Evolutionary conservation across 2,888 invertebrate genomes (phyloP), one percentile per base, ranked within the genome.

Genomic region (Ligdia adustata): DNA sequence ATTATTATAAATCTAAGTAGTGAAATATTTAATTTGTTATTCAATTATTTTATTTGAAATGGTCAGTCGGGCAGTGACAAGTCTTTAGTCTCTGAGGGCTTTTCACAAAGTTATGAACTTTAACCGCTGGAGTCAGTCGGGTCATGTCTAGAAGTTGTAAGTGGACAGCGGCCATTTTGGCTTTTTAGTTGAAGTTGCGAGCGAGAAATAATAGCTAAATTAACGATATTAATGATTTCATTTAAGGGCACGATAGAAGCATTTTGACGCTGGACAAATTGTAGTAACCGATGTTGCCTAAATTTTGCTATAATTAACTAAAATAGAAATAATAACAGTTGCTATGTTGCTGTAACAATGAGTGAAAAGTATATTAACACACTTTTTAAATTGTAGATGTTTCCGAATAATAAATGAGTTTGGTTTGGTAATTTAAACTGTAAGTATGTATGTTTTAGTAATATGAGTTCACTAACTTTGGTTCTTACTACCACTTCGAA

Each of bases 211-310:
- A 33, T 13, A n/a, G 20, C 13, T 22, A n/a, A 33, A 33, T 33
- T 33, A 33, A 18, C 22, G 20, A 13, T 22, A 33, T 33, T 13
- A 62, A 64, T 33, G 20, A 22, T 22, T 33, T 33, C 22, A 22
- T 33, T 33, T 20, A 60, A 62, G 55, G 33, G 50, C 50, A 7
- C 14, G 13, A 29, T 14, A 18, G 7, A 18, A 18, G 18, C 18
- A 1, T 18, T 18, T 2, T 18, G 7, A 7, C 7, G 1, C 18
- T 18, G 18, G n/a, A n/a, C n/a, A n/a, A n/a, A n/a, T n/a, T n/a
- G n/a, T n/a, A n/a, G n/a, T n/a, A n/a, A n/a, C n/a, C n/a, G n/a
- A n/a, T n/a, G n/a, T n/a, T n/a, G n/a, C n/a, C n/a, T n/a, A n/a
- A n/a, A n/a, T n/a, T n/a, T n/a, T 18, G 18, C 2, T 7, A 18